Evolutionary conservation across 1,140 invertebrate genomes (phyloP), one percentile per base, ranked within the genome.

Genomic region (Trichoplusia ni): DNA sequence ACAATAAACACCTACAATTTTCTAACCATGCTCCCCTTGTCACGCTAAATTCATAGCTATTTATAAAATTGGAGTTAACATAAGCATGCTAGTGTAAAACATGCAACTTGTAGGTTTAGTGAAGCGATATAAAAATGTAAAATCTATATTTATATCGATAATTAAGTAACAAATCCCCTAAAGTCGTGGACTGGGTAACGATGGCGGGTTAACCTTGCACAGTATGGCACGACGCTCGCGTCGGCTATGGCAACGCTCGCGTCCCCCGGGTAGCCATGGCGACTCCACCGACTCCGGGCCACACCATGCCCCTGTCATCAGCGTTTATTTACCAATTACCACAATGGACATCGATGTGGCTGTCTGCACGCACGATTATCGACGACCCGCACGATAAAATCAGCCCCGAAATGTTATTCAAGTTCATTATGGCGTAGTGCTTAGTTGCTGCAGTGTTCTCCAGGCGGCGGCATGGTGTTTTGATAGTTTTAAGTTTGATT

Each of bases 301-400:
- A 58, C 69, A 42, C 47, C 40, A 44, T 65, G 61, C 23, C 38
- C 29, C 46, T 74, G 64, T 70, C 67, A 71, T 58, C 16, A 13
- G 16, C 59, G 67, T 72, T 70, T 77, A 77, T 77, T 75, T 77
- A 77, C 72, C 62, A 72, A 72, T 68, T 67, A 72, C 42, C 64
- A 46, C 53, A 69, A 67, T 53, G 61, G 69, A 67, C 46, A 67
- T 25, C 53, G 49, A 54, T 44, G 18, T 62, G 46, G 37, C 38
- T 37, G 56, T 61, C 62, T 59, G 53, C 64, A 59, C 68, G 63
- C 58, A 58, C 54, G 9, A 29, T 18, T 58, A 58, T 58, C 54
- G 38, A 44, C 54, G 33, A 40, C 29, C 33, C 18, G 27, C 38
- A 18, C 21, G 25, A 60, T 60, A 60, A 46, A 33, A 60, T 60